Evolutionary conservation across 2,888 invertebrate genomes (phyloP).

Genomic region (Rotaria sp.): DNA sequence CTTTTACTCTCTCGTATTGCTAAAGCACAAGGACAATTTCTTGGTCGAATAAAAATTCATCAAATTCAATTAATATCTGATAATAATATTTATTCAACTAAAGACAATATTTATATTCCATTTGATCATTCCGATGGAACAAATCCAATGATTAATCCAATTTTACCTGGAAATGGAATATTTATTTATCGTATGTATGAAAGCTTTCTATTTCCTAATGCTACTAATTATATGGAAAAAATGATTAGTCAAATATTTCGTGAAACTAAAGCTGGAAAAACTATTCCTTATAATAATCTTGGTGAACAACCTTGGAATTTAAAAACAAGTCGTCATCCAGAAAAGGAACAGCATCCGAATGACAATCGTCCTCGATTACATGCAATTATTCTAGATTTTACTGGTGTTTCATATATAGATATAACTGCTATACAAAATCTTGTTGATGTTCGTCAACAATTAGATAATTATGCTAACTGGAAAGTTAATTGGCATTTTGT

Average conservation of each 20-base stretch:
- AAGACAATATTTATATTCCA: neutral
- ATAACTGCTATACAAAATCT: neutral
- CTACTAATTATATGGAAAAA: neutral
- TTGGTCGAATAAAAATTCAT: neutral
- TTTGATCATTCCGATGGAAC: neutral
- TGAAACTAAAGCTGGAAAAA: neutral
- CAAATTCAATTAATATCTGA: neutral
- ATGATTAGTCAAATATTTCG: neutral
- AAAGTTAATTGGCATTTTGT: conserved; percentile 1
- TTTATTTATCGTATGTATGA: neutral
- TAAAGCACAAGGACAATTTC: neutral
- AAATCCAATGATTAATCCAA: neutral
- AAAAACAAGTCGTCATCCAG: neutral
- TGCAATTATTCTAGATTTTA: neutral
- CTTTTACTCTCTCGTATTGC: neutral
- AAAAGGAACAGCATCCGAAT: neutral
- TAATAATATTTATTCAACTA: neutral
- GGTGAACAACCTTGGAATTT: neutral
- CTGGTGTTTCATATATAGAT: neutral
- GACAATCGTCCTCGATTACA: neutral
- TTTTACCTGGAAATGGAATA: neutral
- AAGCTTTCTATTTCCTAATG: neutral
- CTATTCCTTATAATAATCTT: neutral
- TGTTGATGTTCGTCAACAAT: neutral
- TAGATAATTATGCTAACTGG: neutral